These are phyloP conservation scores for Staurois parvus DNA, from an alignment of 2,797 vertebrate genomes.

Conservation along the genomic window DNA sequence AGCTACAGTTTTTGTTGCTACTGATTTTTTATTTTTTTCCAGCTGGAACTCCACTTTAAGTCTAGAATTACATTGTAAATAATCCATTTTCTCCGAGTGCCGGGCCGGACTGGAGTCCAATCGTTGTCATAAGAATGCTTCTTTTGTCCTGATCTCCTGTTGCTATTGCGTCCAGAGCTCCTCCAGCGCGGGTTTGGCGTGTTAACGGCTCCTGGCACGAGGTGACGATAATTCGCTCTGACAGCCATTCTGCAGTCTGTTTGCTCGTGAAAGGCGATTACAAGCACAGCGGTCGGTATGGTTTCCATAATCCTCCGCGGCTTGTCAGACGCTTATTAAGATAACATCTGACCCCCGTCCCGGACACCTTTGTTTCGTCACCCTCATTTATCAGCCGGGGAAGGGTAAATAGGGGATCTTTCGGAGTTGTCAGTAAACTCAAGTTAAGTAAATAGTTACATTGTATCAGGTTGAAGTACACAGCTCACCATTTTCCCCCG, in stretches of 20 bases:
- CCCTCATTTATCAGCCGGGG: constrained; percentile 39
- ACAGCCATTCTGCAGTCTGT: constrained; percentile 64
- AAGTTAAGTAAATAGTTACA: not conserved
- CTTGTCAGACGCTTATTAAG: constrained; percentile 62
- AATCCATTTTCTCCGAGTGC: too few relatives aligned
- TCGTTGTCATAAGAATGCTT: too few relatives aligned
- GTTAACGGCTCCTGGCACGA: not conserved
- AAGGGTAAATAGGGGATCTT: not conserved
- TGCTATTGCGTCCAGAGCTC: not conserved
- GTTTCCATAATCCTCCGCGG: constrained; percentile 59
- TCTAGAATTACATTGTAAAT: not conserved
- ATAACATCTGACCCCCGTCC: constrained; percentile 63
- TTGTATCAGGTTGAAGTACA: not conserved
- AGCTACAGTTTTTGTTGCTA: too few relatives aligned
- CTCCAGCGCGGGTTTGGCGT: not conserved
- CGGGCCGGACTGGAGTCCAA: too few relatives aligned
- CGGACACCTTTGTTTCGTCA: constrained; percentile 63
- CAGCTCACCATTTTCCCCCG: too few relatives aligned
- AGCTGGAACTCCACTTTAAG: too few relatives aligned
- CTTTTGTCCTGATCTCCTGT: too few relatives aligned
- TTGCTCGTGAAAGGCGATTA: constrained; percentile 63
- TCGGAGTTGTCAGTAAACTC: not conserved
- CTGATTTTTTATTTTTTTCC: too few relatives aligned
- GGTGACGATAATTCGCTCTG: constrained; percentile 59
- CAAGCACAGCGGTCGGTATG: not conserved